Conservation (phyloP, 2,113 vertebrate species). For the Ageneiosus marmoratus region DNA sequence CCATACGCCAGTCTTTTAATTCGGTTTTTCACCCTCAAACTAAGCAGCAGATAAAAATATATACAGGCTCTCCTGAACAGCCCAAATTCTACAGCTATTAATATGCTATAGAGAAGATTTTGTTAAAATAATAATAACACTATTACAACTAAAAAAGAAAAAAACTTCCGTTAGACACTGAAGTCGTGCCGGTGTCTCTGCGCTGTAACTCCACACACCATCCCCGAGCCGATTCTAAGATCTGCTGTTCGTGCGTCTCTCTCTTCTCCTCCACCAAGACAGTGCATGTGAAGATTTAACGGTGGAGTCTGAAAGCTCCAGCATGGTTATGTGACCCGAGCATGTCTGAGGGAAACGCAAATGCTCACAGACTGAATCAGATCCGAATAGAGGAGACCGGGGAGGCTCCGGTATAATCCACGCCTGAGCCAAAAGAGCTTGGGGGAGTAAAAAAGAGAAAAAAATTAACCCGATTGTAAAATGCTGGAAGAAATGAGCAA, state of each 20-base stretch:
- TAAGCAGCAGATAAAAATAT: conserved; percentile 10
- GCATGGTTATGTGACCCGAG: conserved; percentile 25
- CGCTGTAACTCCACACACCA: conserved; percentile 71
- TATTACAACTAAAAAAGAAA: conserved; percentile 32
- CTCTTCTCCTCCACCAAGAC: conserved; percentile 53
- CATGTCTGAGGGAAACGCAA: not conserved
- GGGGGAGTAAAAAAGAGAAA: too few species aligned
- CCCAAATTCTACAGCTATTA: not conserved
- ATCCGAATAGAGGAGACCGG: conserved; percentile 1
- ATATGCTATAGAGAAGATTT: not conserved
- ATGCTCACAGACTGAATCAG: not conserved
- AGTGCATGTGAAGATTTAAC: conserved; percentile 54
- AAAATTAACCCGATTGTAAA: conserved; percentile 46
- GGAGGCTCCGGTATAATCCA: conserved; percentile 56
- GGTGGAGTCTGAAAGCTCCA: conserved; percentile 48
- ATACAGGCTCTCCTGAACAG: not conserved
- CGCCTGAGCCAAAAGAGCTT: conserved; percentile 22
- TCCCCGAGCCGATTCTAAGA: conserved; percentile 66
- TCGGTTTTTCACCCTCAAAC: conserved; percentile 37
- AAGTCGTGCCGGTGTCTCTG: conserved; percentile 64
- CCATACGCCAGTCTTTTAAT: conserved; percentile 86
- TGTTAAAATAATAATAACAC: not conserved
- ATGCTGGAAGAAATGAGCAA: not conserved
- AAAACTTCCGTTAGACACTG: conserved; percentile 70
- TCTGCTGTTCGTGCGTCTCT: conserved; percentile 21